Conservation (phyloP, 2,888 invertebrate species). For the Acanthococcus lagerstroemiae region DNA sequence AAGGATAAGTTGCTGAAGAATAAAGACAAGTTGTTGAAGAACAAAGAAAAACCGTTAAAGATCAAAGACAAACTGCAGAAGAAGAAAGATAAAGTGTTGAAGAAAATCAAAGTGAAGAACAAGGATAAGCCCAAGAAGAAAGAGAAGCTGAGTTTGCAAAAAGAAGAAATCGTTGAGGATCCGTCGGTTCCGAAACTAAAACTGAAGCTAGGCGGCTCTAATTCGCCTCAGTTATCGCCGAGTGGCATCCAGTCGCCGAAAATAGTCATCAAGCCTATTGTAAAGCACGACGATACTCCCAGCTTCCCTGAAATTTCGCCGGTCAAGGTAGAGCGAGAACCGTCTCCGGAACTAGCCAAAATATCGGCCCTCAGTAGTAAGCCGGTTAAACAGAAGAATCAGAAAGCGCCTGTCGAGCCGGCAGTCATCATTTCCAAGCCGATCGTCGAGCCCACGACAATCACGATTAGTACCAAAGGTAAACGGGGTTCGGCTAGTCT, state of each 20-base stretch:
- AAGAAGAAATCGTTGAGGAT: slow-evolving; percentile 37
- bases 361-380: slow-evolving; percentile 73
- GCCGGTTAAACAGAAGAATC: slow-evolving; percentile 52
- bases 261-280: slow-evolving; percentile 54
- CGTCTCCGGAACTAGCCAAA: slow-evolving; percentile 65
- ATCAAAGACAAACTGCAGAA: slow-evolving; percentile 33
- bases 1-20: slow-evolving; percentile 32
- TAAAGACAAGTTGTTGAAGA: slow-evolving; percentile 33
- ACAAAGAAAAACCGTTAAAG: slow-evolving; percentile 28
- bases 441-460: not conserved
- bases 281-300: slow-evolving; percentile 38
- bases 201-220: slow-evolving; percentile 28
- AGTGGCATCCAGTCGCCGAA: slow-evolving; percentile 23
- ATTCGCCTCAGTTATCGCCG: slow-evolving; percentile 24
- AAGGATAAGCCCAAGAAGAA: slow-evolving; percentile 36
- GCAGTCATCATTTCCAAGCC: slow-evolving; percentile 1
- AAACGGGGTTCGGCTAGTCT: not conserved
- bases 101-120: slow-evolving; percentile 36
- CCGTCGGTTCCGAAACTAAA: slow-evolving; percentile 38
- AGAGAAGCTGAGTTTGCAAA: slow-evolving; percentile 33
- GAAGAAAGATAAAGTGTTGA: slow-evolving; percentile 36
- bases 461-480: not conserved
- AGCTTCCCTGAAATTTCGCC: not conserved
- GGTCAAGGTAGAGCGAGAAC: not conserved
- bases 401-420: not conserved